Conservation (phyloP, 2,888 invertebrate species). For the Lasioglossum oenotherae region DNA sequence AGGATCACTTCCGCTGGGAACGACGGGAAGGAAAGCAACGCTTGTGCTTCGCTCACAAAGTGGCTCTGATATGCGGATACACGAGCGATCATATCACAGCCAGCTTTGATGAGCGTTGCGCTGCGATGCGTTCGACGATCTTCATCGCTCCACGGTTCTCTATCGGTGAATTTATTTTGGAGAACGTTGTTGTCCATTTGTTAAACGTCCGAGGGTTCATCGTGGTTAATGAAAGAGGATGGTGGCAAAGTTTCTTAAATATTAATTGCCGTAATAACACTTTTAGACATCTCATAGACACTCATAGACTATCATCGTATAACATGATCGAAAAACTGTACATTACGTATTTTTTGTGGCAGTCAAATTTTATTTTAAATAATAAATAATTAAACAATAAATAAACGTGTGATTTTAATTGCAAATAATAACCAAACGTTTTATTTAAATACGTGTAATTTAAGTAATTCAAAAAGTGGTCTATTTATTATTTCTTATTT, state of each 20-base stretch:
- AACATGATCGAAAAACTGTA: not conserved
- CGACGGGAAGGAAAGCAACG: conserved; percentile 66
- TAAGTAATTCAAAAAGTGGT: too few relatives aligned
- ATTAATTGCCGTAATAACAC: not conserved
- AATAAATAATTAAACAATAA: too few relatives aligned
- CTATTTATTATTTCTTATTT: too few relatives aligned
- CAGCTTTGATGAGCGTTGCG: conserved; percentile 98
- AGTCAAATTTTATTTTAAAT: too few relatives aligned
- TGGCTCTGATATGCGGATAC: conserved; percentile 93
- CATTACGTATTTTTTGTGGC: too few relatives aligned
- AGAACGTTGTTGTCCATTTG: not conserved
- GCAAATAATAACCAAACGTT: too few relatives aligned
- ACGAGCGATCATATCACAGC: conserved; percentile 94
- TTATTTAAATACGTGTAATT: too few relatives aligned
- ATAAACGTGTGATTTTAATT: too few relatives aligned
- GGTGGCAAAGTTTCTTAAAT: not conserved
- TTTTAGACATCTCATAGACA: too few relatives aligned
- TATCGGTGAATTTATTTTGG: not conserved
- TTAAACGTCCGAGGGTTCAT: too few relatives aligned
- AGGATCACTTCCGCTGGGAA: conserved; percentile 4
- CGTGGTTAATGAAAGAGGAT: too few relatives aligned
- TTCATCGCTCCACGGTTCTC: not conserved
- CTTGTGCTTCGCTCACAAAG: conserved; percentile 91
- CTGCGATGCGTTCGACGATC: conserved; percentile 75
- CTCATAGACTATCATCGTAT: not conserved